These are phyloP conservation scores for Pollenia labialis DNA, from an alignment of 2,888 invertebrate species.

Conservation along the genomic window DNA sequence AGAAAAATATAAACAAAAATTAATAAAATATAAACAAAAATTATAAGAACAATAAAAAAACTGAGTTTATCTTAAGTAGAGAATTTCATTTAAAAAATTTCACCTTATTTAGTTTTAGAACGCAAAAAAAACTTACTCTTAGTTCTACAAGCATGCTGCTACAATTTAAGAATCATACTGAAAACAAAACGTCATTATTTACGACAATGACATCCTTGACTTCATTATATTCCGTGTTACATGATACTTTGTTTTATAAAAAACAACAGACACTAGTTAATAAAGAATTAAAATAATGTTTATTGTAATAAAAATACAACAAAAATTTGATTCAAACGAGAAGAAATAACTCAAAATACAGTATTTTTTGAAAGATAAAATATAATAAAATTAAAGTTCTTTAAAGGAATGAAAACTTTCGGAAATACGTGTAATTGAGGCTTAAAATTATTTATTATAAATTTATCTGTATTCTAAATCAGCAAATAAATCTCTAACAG, in stretches of 20 bases:
- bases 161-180: no score
- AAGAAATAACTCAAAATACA: not conserved
- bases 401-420: no score
- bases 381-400: no score
- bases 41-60: not conserved
- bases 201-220: slow-evolving; percentile 82
- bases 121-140: slow-evolving; percentile 7
- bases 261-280: slow-evolving; percentile 40
- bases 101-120: slow-evolving; percentile 23
- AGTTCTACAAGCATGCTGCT: no score
- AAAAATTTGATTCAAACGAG: not conserved
- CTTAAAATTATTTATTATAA: no score
- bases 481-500: no score
- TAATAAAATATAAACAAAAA: not conserved
- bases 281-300: slow-evolving; percentile 53
- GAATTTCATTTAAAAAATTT: slow-evolving; percentile 18
- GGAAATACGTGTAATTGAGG: no score
- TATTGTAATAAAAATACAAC: slow-evolving; percentile 20
- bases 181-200: slow-evolving; percentile 72
- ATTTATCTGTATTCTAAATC: no score
- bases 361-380: not conserved
- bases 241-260: slow-evolving; percentile 61
- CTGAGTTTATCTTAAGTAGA: not conserved
- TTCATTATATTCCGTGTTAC: slow-evolving; percentile 79
- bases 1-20: slow-evolving; percentile 17